Conservation (phyloP, 2,113 vertebrate species). For the Alaudala cheleensis region DNA sequence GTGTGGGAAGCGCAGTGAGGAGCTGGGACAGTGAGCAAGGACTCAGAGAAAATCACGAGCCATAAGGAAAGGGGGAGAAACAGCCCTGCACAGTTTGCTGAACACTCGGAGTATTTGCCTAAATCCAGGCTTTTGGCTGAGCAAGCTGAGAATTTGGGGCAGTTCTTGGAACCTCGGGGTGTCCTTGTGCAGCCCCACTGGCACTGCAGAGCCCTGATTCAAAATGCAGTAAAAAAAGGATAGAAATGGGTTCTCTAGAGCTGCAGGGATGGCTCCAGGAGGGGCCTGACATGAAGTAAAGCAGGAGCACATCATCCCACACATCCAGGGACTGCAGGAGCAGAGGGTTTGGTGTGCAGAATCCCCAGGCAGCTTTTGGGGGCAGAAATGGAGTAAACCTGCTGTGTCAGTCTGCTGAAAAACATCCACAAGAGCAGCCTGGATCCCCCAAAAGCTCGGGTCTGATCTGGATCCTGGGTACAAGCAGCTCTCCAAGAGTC, state of each 20-base stretch:
- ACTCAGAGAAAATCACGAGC: background rate
- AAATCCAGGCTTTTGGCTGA: background rate
- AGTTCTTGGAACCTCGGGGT: background rate
- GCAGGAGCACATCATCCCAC: background rate
- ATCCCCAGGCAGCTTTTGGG: background rate
- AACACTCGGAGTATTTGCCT: background rate
- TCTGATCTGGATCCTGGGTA: accelerated
- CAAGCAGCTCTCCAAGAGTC: background rate
- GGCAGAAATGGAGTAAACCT: background rate
- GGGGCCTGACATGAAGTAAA: background rate
- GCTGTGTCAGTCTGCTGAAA: background rate
- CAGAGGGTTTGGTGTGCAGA: background rate
- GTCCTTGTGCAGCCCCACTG: background rate
- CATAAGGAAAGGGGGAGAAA: background rate
- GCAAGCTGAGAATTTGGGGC: background rate
- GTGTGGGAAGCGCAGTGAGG: background rate
- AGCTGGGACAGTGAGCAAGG: accelerated
- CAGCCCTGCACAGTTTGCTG: background rate
- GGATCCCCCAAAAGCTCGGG: background rate
- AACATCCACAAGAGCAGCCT: background rate
- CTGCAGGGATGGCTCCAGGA: background rate
- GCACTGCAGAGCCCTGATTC: background rate
- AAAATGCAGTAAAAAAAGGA: background rate
- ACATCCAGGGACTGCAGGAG: background rate
- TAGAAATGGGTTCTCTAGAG: background rate